Base-by-base conservation (phyloP, 2,113 vertebrate species). In the Brachirus orientalis region DNA sequence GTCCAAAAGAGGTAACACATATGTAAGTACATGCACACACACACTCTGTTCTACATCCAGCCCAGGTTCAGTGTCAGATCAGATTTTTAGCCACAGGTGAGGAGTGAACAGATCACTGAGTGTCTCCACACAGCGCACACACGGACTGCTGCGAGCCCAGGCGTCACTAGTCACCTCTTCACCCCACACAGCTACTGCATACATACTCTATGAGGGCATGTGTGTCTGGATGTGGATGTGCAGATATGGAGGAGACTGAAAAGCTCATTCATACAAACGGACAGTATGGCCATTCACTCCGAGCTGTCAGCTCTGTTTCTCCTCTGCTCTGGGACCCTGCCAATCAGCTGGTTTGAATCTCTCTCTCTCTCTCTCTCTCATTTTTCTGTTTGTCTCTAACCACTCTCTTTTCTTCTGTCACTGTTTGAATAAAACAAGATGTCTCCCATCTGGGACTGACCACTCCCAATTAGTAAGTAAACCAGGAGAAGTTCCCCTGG, bases 101-200 rank as follows among this genome's bases (percentile, higher is more conserved):
- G 77, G 66, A 75, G 72, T 77, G 65, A 76, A 84, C 78, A 82
- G 75, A 82, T 81, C 68, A 75, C 63, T 84, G 84, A 76, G 45
- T 53, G 52, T 71, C 37, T 56, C 36, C 68, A 36, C 41, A 45
- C 46, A 22, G 18, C 18, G 6, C 46, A 48, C 35, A 41, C 66
- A 55, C 72, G 65, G 17, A 59, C 59, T 36, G 61, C 63, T 40
- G 37, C 4, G 47, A 64, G 44, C 40, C 40, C 45, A 46, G 38
- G 14, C 8, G 16, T 35, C 62, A 35, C 20, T 16, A 40, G 54
- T 54, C 65, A 69, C 58, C 54, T 64, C 57, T 44, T 63, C 65
- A 61, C 60, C 44, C 18, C 51, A 17, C 57, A 47, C 67, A 59
- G 58, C 55, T 54, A 45, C 53, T 59, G 57, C 57, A 63, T 35